phyloP scores from a whole-genome alignment of 2,113 vertebrate species.

The Hypanus sabinus region DNA sequence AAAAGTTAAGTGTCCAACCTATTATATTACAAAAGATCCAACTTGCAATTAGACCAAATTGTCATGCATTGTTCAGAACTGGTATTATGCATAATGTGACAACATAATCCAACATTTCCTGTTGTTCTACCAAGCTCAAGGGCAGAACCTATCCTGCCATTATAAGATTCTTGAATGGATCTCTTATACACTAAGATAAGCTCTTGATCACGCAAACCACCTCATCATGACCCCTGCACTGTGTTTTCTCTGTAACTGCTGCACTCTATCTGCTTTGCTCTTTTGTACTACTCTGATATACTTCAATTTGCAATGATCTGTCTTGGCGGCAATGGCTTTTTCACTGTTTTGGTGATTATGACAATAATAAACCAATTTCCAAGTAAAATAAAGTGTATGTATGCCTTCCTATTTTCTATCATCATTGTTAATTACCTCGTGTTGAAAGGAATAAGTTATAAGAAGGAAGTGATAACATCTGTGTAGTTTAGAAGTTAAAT shows the following conservation, averaged over 20 bases:
- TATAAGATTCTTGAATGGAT: too few species aligned
- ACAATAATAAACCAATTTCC: too few species aligned
- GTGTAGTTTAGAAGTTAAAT: background rate
- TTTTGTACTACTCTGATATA: too few species aligned
- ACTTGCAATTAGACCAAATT: background rate
- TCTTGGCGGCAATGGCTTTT: too few species aligned
- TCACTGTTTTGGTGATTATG: too few species aligned
- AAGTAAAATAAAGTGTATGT: background rate
- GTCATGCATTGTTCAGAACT: background rate
- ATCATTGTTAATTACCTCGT: background rate
- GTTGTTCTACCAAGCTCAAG: background rate
- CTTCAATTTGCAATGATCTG: too few species aligned
- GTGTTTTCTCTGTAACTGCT: too few species aligned
- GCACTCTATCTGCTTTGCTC: too few species aligned
- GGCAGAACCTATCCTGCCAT: too few species aligned
- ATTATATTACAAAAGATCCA: background rate
- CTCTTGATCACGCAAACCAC: too few species aligned
- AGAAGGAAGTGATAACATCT: background rate
- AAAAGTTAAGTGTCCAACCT: background rate
- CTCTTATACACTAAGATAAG: too few species aligned
- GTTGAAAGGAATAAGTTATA: background rate
- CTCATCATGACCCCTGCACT: too few species aligned
- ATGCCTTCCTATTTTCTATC: background rate
- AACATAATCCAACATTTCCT: background rate
- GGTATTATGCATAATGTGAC: background rate